Conservation (phyloP, 2,113 vertebrate genomes). For the Cyanoramphus novaezelandiae region DNA sequence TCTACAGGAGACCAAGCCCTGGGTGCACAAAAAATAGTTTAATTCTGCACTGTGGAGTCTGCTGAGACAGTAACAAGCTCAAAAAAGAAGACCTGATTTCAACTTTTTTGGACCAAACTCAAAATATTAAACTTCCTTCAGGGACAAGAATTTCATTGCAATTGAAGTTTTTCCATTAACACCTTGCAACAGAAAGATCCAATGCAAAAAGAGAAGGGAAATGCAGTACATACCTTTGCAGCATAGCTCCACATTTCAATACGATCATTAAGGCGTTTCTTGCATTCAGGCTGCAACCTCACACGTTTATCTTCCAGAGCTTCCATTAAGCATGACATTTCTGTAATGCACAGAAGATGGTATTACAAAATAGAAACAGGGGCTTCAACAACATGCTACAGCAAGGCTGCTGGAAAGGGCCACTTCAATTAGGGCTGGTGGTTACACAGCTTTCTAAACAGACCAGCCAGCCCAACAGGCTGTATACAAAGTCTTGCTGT, state of each 20-base stretch:
- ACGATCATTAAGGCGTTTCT: constrained; percentile 95
- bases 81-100: background rate
- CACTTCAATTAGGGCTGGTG: background rate
- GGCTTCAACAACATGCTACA: rapidly evolving
- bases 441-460: background rate
- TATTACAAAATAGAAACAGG: background rate
- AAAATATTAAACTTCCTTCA: background rate
- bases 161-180: background rate
- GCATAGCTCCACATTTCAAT: constrained; percentile 99
- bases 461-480: background rate
- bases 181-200: background rate
- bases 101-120: background rate
- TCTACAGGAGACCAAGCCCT: background rate
- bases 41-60: background rate
- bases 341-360: constrained; percentile 61
- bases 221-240: constrained; percentile 78
- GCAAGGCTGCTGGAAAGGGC: background rate
- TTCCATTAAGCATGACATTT: constrained; percentile 98
- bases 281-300: constrained; percentile 92
- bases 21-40: background rate
- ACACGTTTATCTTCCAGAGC: constrained; percentile 94
- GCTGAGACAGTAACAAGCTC: background rate
- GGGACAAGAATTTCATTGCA: background rate
- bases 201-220: background rate
- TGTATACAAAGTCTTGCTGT: background rate